These are phyloP conservation scores for Staurois parvus DNA, from an alignment of 2,797 vertebrate genomes.

Conservation along the genomic window DNA sequence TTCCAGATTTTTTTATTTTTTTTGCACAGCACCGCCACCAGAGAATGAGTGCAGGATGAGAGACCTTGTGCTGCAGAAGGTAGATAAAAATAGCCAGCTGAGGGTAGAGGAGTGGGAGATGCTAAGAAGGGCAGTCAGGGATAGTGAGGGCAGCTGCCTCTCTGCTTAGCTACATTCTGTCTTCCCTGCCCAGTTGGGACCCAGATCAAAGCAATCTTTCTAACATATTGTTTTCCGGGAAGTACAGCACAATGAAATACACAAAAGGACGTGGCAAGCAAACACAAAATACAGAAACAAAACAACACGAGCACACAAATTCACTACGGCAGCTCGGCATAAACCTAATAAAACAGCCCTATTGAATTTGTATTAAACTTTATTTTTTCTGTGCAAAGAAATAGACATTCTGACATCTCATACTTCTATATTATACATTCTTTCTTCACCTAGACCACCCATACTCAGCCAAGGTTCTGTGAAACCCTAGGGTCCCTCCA, in stretches of 20 bases:
- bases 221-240: constrained; percentile 59
- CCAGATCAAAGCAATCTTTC: constrained; percentile 56
- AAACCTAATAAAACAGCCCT: background rate
- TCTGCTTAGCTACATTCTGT: constrained; percentile 43
- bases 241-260: constrained; percentile 45
- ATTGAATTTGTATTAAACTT: background rate
- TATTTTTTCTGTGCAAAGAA: background rate
- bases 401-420: no score
- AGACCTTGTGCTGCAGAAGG: constrained; percentile 6
- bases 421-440: no score
- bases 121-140: constrained; percentile 42
- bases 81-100: constrained; percentile 39
- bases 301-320: background rate
- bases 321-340: background rate
- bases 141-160: constrained; percentile 51
- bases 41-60: background rate
- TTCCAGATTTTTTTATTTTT: background rate
- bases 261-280: constrained; percentile 45
- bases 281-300: background rate
- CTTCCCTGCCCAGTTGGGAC: constrained; percentile 57
- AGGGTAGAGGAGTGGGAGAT: constrained; percentile 37
- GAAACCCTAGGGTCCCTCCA: background rate
- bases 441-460: background rate
- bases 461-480: background rate
- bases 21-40: background rate